Base-by-base conservation (phyloP, 2,888 invertebrate species). In the Artemia sinica region DNA sequence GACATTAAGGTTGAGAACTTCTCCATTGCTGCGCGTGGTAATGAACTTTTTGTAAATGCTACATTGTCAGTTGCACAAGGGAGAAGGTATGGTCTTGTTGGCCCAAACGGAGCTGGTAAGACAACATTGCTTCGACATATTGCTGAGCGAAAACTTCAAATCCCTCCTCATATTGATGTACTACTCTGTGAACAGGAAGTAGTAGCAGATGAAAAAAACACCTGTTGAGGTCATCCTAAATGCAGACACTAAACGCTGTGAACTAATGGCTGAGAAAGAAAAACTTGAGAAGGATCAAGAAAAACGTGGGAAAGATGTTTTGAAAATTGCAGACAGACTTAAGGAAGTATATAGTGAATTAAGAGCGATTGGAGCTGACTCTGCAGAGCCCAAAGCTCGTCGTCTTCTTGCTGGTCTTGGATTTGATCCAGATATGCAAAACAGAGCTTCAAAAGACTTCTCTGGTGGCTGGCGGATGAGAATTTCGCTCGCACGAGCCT, bases 1-100 rank as follows among this genome's bases (percentile, higher is more conserved):
- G 97, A 97, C 78, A 97, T 98, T 68, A 97, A 97, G 83, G 90
- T 95, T 14, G 97, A 98, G 76, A 95, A 93, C 78, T 98, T 98
- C 77, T 93, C 93, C 70, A 98, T 99, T 74, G 86, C 92, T 28
- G 98, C 98, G 0, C 90, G 93, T 78, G 98, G 98, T 69, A 93
- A 98, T 75, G 93, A 96, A 76, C 81, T 98, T 66, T 97, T 99
- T 78, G 88, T 93, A 50, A 97, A 98, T 78, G 96, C 98, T 0
- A 91, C 86, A 77, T 80, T 99, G 50, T 80, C 91, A 68, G 95
- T 99, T 74, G 94, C 96, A 0, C 85, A 88, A 75, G 93, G 95
- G 0, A 84, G 97, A 66, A 85, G 93, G 74, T 99, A 99, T 78
- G 98, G 98, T 75, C 81, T 98, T 8, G 97, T 99, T 3, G 98